phyloP scores from a whole-genome alignment of 2,113 vertebrate genomes.

The Phodopus roborovskii region DNA sequence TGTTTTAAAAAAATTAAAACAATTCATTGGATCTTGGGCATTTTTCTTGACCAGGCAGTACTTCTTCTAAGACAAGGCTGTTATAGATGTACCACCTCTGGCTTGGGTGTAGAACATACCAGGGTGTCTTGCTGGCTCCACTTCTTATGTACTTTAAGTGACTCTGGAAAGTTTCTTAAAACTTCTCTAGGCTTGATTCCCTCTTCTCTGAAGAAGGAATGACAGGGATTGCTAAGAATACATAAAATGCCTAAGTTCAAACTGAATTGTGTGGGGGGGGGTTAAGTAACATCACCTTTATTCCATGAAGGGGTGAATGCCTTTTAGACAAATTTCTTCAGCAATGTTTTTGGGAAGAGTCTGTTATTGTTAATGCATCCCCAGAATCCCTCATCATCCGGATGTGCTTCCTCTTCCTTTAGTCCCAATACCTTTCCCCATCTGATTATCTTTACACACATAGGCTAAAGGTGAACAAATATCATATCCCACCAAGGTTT shows the following conservation, averaged over 20 bases:
- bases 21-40: background rate
- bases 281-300: background rate
- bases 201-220: background rate
- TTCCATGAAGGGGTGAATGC: background rate
- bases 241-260: background rate
- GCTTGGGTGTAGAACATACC: background rate
- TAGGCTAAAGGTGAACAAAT: constrained; percentile 28
- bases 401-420: no score
- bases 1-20: background rate
- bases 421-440: no score
- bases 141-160: background rate
- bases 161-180: background rate
- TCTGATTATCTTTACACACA: background rate
- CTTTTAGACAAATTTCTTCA: background rate
- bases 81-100: background rate
- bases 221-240: background rate
- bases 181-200: background rate
- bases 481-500: constrained; percentile 53
- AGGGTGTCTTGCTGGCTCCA: accelerated
- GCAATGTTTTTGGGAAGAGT: background rate
- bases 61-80: background rate
- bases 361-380: background rate
- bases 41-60: background rate
- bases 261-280: background rate
- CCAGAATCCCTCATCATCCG: background rate